Percentiles rank a stretch among this genome's conserved stretches.
These are phyloP conservation scores for Clarias batrachus DNA, from an alignment of 2,113 vertebrate species.

Conservation along the genomic window DNA sequence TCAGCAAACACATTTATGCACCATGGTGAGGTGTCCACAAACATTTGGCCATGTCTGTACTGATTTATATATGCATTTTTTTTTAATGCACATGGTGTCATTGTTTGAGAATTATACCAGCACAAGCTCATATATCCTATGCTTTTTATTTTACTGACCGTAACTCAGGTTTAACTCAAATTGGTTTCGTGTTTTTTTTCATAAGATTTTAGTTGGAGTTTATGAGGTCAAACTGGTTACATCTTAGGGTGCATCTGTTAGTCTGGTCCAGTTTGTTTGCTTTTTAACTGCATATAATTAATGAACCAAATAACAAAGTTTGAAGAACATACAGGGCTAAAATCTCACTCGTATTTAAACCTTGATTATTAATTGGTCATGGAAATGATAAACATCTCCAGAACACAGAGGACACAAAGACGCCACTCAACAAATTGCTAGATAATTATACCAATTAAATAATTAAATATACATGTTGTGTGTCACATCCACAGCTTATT, in stretches of 20 bases:
- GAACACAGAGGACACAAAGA: background rate
- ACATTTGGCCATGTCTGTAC: background rate
- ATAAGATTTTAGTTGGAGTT: background rate
- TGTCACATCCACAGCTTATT: background rate
- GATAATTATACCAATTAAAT: background rate
- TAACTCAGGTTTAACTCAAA: background rate
- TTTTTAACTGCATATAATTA: background rate
- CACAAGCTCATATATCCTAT: background rate
- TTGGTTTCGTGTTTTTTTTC: background rate
- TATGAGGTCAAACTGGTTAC: background rate
- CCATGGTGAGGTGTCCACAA: background rate
- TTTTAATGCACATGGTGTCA: background rate
- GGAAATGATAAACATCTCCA: background rate
- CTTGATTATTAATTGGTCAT: background rate
- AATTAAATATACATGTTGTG: background rate
- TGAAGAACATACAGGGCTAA: background rate
- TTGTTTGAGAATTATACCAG: background rate
- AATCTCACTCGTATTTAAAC: background rate
- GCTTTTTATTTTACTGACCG: background rate
- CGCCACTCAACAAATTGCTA: background rate
- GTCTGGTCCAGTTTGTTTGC: background rate
- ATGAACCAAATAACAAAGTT: background rate
- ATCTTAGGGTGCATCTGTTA: background rate
- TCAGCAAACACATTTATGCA: background rate
- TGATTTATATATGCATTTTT: background rate